Percentiles rank a stretch among this genome's conserved stretches.
phyloP scores from a whole-genome alignment of 2,113 vertebrate genomes.

The Atlantisia rogersi region DNA sequence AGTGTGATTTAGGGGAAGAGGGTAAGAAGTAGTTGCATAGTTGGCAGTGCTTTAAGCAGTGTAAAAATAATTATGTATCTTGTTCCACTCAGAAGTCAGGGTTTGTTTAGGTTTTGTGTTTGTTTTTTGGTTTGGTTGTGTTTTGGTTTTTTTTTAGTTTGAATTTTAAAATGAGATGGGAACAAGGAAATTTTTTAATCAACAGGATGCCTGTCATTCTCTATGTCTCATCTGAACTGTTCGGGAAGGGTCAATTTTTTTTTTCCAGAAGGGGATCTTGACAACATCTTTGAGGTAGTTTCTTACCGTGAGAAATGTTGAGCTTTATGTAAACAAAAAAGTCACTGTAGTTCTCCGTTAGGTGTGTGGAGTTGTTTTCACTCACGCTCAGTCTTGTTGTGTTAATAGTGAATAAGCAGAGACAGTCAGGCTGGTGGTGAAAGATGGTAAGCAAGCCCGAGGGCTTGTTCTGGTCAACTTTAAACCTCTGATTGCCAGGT shows the following conservation, averaged over 20 bases:
- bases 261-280: conserved; percentile 22
- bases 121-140: background rate
- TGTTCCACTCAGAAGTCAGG: background rate
- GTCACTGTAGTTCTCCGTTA: conserved; percentile 69
- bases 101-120: background rate
- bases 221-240: conserved; percentile 4
- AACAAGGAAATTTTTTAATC: conserved; percentile 47
- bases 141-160: background rate
- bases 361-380: conserved; percentile 76
- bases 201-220: conserved; percentile 53
- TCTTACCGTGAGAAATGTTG: conserved; percentile 70
- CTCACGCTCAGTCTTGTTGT: conserved; percentile 67
- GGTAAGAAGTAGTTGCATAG: background rate
- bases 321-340: conserved; percentile 79
- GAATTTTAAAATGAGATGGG: conserved; percentile 29
- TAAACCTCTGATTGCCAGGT: conserved; percentile 85
- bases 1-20: background rate
- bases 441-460: conserved; percentile 80
- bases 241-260: conserved; percentile 9
- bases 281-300: conserved; percentile 29
- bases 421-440: conserved; percentile 77
- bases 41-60: background rate
- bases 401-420: conserved; percentile 76
- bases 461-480: conserved; percentile 80
- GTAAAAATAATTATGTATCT: background rate